phyloP scores from a whole-genome alignment of 1,140 invertebrate genomes.

The Bicyclus anynana region DNA sequence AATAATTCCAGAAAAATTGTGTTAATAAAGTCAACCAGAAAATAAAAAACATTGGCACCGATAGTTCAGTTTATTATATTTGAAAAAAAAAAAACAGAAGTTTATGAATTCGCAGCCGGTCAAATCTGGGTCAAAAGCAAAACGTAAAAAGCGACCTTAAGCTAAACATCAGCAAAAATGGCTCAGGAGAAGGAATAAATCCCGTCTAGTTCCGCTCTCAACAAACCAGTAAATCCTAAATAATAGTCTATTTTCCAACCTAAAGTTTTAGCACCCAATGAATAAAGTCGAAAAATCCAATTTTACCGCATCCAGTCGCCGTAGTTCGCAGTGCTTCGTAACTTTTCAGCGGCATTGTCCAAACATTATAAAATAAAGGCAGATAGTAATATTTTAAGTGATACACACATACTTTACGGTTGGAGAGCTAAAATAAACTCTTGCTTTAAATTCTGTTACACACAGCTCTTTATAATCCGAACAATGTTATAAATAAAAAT shows the following conservation, averaged over 20 bases:
- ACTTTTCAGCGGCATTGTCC: conserved; percentile 17
- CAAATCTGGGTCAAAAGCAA: background rate
- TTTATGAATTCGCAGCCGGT: too few relatives aligned
- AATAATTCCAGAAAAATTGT: too few relatives aligned
- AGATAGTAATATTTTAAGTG: conserved; percentile 12
- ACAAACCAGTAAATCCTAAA: conserved; percentile 4
- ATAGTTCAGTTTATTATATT: too few relatives aligned
- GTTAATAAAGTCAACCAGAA: too few relatives aligned
- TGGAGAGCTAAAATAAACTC: background rate
- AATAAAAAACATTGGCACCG: too few relatives aligned
- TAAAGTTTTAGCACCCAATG: conserved; percentile 12
- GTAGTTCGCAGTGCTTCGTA: conserved; percentile 10
- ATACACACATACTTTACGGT: background rate
- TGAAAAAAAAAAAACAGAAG: too few relatives aligned
- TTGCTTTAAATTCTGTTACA: too few relatives aligned
- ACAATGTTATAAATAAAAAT: too few relatives aligned
- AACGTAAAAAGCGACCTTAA: background rate
- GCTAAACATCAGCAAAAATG: background rate
- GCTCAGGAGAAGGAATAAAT: background rate
- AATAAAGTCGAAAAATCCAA: conserved; percentile 8
- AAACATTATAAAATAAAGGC: conserved; percentile 16
- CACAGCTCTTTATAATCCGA: too few relatives aligned
- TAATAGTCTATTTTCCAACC: conserved; percentile 4
- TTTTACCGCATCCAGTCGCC: conserved; percentile 8
- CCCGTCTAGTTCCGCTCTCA: background rate